Base-by-base conservation (phyloP, 2,888 invertebrate genomes). In the Caenorhabditis sp. region DNA sequence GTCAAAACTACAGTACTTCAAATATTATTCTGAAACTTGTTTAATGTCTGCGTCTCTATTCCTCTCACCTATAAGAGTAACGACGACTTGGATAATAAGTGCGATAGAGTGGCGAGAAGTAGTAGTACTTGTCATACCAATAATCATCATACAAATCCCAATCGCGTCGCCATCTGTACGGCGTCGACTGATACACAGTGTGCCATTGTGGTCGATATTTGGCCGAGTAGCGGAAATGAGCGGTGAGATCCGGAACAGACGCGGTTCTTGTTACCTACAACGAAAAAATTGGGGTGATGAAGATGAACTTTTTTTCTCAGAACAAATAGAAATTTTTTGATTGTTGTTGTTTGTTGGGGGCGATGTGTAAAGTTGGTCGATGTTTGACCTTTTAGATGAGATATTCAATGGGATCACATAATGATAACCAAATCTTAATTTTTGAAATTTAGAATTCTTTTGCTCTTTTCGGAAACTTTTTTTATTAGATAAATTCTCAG, bases 91-190 rank as follows among this genome's bases (percentile, higher is more conserved):
- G 75, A 62, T 69, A 67, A 65, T 70, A 65, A 19, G 71, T 66
- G 36, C 66, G 69, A 77, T 83, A 84, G 37, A 84, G 73, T 24
- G 84, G 83, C 23, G 83, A 83, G 78, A 85, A 85, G 78, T 85
- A 84, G 78, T 83, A 79, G 75, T 85, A 85, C 53, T 79, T 76
- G 69, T 85, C 84, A 69, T 82, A 83, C 84, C 84, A 82, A 72
- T 82, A 82, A 75, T 81, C 78, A 58, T 82, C 82, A 68, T 80
- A 81, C 81, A 82, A 73, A 60, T 77, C 77, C 75, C 79, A 83
- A 66, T 83, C 81, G 43, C 82, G 73, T 55, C 78, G 71, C 72
- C 81, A 82, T 27, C 82, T 73, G 69, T 83, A 84, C 43, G 84
- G 84, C 19, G 73, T 72, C 43, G 81, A 78, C 37, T 71, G 74